A percentile compares a stretch with the other conserved stretches of the same genome.
phyloP scores from a whole-genome alignment of 2,888 invertebrate genomes.

The Thymelicus lineola region DNA sequence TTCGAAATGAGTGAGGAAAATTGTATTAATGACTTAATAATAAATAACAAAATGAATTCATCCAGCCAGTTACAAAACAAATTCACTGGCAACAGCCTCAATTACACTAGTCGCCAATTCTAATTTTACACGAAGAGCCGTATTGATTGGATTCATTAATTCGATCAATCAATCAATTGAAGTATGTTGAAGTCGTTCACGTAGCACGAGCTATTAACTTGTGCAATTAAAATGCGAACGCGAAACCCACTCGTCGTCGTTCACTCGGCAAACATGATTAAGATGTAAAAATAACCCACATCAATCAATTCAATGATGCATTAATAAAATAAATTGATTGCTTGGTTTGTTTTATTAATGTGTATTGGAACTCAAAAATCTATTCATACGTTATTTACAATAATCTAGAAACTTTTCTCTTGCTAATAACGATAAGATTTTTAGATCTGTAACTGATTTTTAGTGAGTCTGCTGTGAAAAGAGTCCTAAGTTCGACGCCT shows the following conservation, averaged over 20 bases:
- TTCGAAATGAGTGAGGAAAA: too few species aligned
- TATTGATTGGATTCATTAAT: conserved; percentile 5
- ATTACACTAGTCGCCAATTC: neutral
- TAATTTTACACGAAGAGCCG: neutral
- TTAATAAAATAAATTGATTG: neutral
- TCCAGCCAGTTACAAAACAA: too few species aligned
- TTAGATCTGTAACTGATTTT: too few species aligned
- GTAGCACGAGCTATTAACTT: conserved; percentile 16
- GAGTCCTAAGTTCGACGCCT: too few species aligned
- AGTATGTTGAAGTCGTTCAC: neutral
- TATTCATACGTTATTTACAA: too few species aligned
- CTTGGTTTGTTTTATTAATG: neutral
- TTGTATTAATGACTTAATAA: too few species aligned
- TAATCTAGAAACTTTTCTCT: too few species aligned
- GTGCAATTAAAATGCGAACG: conserved; percentile 28
- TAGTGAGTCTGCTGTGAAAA: too few species aligned
- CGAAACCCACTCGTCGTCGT: conserved; percentile 8
- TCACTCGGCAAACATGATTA: conserved; percentile 25
- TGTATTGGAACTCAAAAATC: too few species aligned
- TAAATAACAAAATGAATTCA: too few species aligned
- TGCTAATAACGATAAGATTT: too few species aligned
- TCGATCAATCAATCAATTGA: conserved; percentile 6
- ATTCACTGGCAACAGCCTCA: neutral
- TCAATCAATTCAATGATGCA: neutral
- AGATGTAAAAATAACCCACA: conserved; percentile 15